phyloP scores from a whole-genome alignment of 2,888 invertebrate species.

The Uloborus plumipes region DNA sequence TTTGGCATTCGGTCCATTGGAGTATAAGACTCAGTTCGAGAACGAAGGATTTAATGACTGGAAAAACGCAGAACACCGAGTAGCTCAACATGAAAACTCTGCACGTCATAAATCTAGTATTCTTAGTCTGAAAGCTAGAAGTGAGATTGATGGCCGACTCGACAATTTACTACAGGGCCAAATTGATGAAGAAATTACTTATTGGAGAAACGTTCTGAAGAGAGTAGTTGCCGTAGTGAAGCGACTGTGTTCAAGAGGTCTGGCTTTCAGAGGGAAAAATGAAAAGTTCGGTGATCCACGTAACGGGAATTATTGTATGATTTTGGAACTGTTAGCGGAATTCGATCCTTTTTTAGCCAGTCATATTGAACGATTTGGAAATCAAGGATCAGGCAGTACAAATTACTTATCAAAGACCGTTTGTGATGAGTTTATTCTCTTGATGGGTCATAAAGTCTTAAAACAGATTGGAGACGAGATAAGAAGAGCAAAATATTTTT shows the following conservation, averaged over 20 bases:
- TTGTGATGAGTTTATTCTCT: not conserved
- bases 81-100: constrained; percentile 4
- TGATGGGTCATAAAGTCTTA: not conserved
- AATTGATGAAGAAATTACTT: too few relatives aligned
- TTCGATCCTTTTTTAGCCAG: not conserved
- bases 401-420: not conserved
- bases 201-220: not conserved
- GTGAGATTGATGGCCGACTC: constrained; percentile 4
- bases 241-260: not conserved
- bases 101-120: constrained; percentile 4
- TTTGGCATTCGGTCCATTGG: too few relatives aligned
- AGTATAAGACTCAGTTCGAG: too few relatives aligned
- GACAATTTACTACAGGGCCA: constrained; percentile 2
- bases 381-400: not conserved
- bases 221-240: not conserved
- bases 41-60: constrained; percentile 8
- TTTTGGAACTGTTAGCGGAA: not conserved
- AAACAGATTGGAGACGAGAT: not conserved
- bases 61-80: constrained; percentile 4
- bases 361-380: not conserved
- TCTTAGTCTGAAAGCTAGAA: constrained; percentile 2
- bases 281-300: not conserved
- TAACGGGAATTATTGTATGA: not conserved
- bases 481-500: not conserved
- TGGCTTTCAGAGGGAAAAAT: not conserved